Conservation (phyloP, 2,797 vertebrate genomes). For the Karalla daura region DNA sequence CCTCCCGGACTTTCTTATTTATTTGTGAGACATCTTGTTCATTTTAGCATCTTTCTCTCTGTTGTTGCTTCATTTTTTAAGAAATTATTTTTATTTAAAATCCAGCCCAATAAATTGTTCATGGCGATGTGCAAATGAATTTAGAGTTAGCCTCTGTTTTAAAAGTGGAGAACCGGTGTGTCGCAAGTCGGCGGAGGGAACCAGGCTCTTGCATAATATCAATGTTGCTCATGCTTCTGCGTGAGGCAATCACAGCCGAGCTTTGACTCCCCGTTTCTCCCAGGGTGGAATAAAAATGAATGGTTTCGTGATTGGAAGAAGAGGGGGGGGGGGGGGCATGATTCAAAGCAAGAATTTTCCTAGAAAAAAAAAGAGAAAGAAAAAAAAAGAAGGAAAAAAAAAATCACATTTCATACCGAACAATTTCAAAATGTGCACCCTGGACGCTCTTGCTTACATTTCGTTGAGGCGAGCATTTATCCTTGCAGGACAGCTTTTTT, state of each 20-base stretch:
- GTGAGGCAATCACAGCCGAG: slow-evolving; percentile 35
- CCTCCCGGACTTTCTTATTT: slow-evolving; percentile 79
- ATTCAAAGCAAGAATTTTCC: slow-evolving; percentile 7
- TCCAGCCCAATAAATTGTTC: slow-evolving; percentile 75
- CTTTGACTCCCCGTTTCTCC: slow-evolving; percentile 39
- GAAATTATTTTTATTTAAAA: slow-evolving; percentile 74
- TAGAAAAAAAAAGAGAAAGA: not conserved
- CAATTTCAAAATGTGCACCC: not conserved
- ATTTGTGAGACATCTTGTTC: slow-evolving; percentile 76
- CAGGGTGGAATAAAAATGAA: slow-evolving; percentile 9
- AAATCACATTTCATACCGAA: not conserved
- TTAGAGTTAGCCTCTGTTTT: slow-evolving; percentile 51
- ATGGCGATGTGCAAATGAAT: slow-evolving; percentile 63
- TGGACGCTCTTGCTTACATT: slow-evolving; percentile 51
- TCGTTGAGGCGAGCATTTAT: slow-evolving; percentile 63
- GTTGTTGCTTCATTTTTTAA: slow-evolving; percentile 47
- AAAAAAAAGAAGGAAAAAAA: not conserved
- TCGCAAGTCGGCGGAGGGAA: slow-evolving; percentile 33
- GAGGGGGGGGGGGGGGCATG: not conserved
- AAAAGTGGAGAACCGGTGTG: slow-evolving; percentile 11
- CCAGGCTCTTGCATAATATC: slow-evolving; percentile 18
- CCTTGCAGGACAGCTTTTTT: slow-evolving; percentile 53
- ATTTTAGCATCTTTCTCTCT: slow-evolving; percentile 56
- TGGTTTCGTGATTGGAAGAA: slow-evolving; percentile 20
- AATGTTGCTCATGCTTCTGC: slow-evolving; percentile 39